Base-by-base conservation (phyloP, 2,888 invertebrate genomes). In the Orchesellides sinensis region DNA sequence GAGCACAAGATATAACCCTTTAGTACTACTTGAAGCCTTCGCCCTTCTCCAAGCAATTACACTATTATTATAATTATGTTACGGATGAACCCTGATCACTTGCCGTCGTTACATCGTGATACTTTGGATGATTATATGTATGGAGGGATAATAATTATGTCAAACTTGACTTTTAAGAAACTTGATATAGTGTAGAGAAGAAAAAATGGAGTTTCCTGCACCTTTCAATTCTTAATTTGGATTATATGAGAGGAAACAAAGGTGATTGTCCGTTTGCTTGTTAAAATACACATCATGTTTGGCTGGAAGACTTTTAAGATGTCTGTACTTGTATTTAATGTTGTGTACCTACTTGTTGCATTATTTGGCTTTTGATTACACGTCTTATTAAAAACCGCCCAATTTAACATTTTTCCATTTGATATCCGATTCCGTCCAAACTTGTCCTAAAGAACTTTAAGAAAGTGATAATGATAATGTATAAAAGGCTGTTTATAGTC, bases 121-220 rank as follows among this genome's bases (percentile, higher is more conserved):
- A 40, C 40, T 8, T n/a, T 40, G 40, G 40, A 2, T 40, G 61
- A 29, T 61, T n/a, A 52, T 52, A 21, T 2, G 52, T n/a, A n/a
- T n/a, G n/a, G n/a, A n/a, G 73, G 61, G 40, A 23, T 72, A 72
- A 73, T 73, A 61, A 73, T 73, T 61, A 73, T 73, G 73, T 73
- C 73, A 73, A 73, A 47, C 47, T 73, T 61, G 61, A 59, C 73
- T 61, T 59, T 19, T 29, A 27, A 70, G 32, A 61, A 25, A 29
- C 25, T 17, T 52, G 52, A 52, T n/a, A n/a, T n/a, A n/a, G n/a
- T n/a, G n/a, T n/a, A n/a, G n/a, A n/a, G 2, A 61, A 23, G 61
- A 29, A 32, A 1, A 40, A 63, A 32, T 10, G 40, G 23, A 25
- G n/a, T 27, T 49, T 52, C 52, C 40, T 40, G 40, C 40, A 14